Conservation (phyloP, 2,797 vertebrate genomes). For the Pampus argenteus region DNA sequence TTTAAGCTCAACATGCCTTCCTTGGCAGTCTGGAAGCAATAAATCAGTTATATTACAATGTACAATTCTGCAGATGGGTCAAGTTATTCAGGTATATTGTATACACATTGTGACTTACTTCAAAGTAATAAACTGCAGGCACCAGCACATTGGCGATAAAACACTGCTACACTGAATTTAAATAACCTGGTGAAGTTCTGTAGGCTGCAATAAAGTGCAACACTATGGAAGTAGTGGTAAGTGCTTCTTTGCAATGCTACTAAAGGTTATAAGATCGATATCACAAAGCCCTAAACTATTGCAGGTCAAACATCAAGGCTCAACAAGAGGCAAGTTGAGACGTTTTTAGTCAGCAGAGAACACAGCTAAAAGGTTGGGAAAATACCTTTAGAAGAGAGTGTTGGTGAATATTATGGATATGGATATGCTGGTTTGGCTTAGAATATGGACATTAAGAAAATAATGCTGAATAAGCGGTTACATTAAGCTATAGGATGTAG, state of each 20-base stretch:
- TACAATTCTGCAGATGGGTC: neutral
- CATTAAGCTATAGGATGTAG: too few relatives aligned
- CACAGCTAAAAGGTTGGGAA: too few relatives aligned
- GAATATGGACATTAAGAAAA: too few relatives aligned
- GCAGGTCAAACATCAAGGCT: too few relatives aligned
- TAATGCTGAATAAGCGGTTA: too few relatives aligned
- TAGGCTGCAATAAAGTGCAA: neutral
- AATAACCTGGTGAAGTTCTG: constrained; percentile 9
- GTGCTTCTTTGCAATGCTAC: neutral
- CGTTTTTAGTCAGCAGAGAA: too few relatives aligned
- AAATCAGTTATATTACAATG: constrained; percentile 13
- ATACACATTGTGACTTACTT: constrained; percentile 1
- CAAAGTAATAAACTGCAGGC: constrained; percentile 1
- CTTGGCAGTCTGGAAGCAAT: constrained; percentile 10
- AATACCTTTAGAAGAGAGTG: too few relatives aligned
- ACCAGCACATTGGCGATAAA: neutral
- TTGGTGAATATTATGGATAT: too few relatives aligned
- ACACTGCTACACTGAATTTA: neutral
- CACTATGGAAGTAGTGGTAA: neutral
- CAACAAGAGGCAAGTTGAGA: too few relatives aligned
- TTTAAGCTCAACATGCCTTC: constrained; percentile 17
- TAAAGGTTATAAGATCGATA: neutral
- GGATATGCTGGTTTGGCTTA: too few relatives aligned
- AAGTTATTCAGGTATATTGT: constrained; percentile 3
- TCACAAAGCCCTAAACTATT: too few relatives aligned